Base-by-base conservation (phyloP, 2,113 vertebrate genomes). In the Lagenorhynchus albirostris region DNA sequence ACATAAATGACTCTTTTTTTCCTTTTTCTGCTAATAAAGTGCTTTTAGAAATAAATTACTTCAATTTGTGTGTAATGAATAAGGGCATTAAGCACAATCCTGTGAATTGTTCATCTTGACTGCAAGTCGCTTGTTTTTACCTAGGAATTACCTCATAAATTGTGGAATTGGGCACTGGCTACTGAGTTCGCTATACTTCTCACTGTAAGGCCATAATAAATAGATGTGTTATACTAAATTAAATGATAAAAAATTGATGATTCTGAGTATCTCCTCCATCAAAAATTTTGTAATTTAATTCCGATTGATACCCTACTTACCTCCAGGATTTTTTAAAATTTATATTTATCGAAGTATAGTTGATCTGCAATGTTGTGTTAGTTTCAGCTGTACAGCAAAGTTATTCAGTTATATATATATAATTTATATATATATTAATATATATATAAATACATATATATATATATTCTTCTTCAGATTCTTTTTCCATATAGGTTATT, bases 21-120 rank as follows among this genome's bases (percentile, higher is more conserved):
- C 79, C 41, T 88, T 95, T 95, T 91, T 80, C 89, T 96, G 53
- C 67, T 91, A 94, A 96, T 95, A 89, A 98, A 96, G 55, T 91
- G 82, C 67, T 95, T 95, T 98, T 95, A 84, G 73, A 97, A 97
- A 97, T 92, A 95, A 97, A 97, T 97, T 93, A 58, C 84, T 97
- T 91, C 93, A 84, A 71, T 93, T 92, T 92, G 33, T 65, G 86
- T 58, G 18, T 95, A 93, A 97, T 83, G n/a, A 89, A 93, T 92
- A 86, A 91, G 55, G 68, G 84, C 71, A 70, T 95, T 79, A 96
- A 68, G 50, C 82, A 38, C 62, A 82, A 21, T 76, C 65, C 31
- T 63, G 55, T 95, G 91, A 89, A 85, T 70, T 89, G 93, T 88
- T 92, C 60, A 95, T 97, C 67, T 60, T 68, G n/a, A 50, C 70